phyloP scores from a whole-genome alignment of 1,140 invertebrate genomes.

The Trachelipus rathkii region DNA sequence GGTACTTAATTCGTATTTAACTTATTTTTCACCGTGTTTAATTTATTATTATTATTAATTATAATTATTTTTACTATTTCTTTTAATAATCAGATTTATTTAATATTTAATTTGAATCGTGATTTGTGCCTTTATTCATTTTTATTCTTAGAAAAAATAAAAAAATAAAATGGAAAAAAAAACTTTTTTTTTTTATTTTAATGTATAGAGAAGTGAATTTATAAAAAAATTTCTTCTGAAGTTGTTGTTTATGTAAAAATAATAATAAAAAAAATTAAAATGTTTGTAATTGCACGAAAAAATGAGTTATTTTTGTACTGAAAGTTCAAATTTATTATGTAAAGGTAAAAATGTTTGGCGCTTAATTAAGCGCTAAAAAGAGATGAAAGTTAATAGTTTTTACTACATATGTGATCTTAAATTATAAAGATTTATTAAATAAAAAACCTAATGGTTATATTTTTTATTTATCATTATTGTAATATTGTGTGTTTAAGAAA shows the following conservation, averaged over 20 bases:
- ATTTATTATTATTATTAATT: not conserved
- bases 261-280: too few relatives aligned
- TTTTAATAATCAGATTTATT: not conserved
- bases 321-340: not conserved
- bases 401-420: conserved; percentile 4
- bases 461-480: not conserved
- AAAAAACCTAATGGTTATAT: not conserved
- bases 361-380: not conserved
- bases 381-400: not conserved
- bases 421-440: not conserved
- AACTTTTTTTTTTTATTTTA: not conserved
- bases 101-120: not conserved
- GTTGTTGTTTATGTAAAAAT: not conserved
- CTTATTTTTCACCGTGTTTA: too few relatives aligned
- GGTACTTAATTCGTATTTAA: too few relatives aligned
- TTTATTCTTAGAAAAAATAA: not conserved
- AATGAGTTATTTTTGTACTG: conserved; percentile 5
- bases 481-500: too few relatives aligned
- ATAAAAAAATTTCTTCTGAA: not conserved
- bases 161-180: not conserved
- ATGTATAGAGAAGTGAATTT: not conserved
- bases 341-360: not conserved
- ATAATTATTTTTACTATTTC: not conserved
- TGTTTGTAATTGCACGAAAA: not conserved
- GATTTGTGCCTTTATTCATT: not conserved